Evolutionary conservation across 2,797 vertebrate species (phyloP).

Genomic region (Chloroceryle amazona): DNA sequence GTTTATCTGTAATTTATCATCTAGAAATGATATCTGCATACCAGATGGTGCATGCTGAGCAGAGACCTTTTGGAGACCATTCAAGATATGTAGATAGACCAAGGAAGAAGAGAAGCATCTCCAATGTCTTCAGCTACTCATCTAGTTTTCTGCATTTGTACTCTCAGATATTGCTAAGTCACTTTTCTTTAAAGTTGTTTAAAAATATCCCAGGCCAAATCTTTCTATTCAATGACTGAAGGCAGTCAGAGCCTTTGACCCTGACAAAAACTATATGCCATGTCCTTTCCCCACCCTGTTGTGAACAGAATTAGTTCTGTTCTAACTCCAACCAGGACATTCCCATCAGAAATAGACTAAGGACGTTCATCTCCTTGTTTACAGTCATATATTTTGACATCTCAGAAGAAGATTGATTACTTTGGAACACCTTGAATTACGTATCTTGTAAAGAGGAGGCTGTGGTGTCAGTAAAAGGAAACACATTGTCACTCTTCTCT

Average conservation of each 20-base stretch:
- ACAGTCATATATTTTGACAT: not conserved
- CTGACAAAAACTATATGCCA: not conserved
- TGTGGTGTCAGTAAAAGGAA: not conserved
- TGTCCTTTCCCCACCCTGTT: not conserved
- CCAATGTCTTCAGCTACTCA: not conserved
- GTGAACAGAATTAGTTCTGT: not conserved
- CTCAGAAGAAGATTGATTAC: not conserved
- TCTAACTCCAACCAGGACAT: not conserved
- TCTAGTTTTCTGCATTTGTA: constrained; percentile 12
- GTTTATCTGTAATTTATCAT: constrained; percentile 40
- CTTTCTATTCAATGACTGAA: not conserved
- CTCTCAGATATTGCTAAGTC: not conserved
- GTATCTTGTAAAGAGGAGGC: not conserved
- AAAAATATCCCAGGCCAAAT: not conserved
- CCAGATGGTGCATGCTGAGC: constrained; percentile 1
- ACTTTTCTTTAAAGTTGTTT: not conserved
- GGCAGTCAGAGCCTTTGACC: not conserved
- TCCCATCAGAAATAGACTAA: not conserved
- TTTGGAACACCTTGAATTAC: not conserved
- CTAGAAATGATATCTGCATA: constrained; percentile 27
- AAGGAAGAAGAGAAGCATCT: not conserved
- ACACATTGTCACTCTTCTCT: not conserved
- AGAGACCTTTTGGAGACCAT: constrained; percentile 23
- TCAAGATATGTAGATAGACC: constrained; percentile 19
- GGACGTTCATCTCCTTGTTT: not conserved